Conservation (phyloP, 2,797 vertebrate species). For the Pitangus sulphuratus region DNA sequence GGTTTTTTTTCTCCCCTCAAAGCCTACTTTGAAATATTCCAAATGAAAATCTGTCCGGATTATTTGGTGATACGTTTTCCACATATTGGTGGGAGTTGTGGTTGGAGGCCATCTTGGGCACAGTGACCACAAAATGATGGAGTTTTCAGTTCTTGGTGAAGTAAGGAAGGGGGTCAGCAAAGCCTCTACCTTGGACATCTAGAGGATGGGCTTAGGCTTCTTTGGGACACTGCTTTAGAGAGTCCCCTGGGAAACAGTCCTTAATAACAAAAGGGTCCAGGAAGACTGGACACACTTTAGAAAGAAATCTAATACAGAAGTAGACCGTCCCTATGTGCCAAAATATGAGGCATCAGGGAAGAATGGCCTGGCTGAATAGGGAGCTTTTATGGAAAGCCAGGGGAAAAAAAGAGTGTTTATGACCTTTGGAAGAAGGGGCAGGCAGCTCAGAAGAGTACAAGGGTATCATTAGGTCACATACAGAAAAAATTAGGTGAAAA, state of each 20-base stretch:
- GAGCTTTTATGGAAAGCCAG: background rate
- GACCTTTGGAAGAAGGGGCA: background rate
- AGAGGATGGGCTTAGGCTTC: background rate
- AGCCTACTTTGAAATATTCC: background rate
- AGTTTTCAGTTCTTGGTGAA: background rate
- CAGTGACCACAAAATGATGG: background rate
- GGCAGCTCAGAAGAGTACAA: background rate
- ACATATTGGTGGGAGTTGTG: background rate
- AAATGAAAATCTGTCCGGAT: background rate
- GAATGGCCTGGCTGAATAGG: background rate
- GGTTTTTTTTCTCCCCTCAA: background rate
- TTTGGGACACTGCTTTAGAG: background rate
- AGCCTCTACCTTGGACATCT: background rate
- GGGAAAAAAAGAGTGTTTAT: background rate
- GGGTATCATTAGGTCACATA: background rate
- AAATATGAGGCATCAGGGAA: background rate
- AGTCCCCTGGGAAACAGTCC: background rate
- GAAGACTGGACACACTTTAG: background rate
- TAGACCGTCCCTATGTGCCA: background rate
- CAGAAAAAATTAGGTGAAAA: background rate
- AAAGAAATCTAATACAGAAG: background rate
- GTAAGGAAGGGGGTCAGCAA: background rate
- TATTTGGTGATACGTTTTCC: accelerated
- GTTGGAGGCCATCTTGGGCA: background rate
- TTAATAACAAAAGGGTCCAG: background rate